Percentiles rank a stretch among this genome's conserved stretches.
Conservation (phyloP, 2,113 vertebrate genomes). For the Scophthalmus maximus region DNA sequence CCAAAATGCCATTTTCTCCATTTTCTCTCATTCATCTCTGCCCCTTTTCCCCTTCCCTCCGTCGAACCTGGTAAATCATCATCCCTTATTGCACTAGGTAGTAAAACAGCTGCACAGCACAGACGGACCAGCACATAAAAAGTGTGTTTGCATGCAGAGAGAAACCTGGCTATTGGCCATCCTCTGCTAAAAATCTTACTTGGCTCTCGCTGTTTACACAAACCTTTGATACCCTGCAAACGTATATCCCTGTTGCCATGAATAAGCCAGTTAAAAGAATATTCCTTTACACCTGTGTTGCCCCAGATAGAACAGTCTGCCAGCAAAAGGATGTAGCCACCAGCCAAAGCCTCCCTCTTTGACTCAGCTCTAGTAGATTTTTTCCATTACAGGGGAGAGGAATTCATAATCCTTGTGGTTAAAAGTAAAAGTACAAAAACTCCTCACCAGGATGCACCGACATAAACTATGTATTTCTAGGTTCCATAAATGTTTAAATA, state of each 20-base stretch:
- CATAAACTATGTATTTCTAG: neutral
- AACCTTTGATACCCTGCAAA: constrained; percentile 52
- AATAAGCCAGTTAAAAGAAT: constrained; percentile 66
- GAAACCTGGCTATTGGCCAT: constrained; percentile 39
- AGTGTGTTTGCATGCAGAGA: constrained; percentile 34
- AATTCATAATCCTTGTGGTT: constrained; percentile 36
- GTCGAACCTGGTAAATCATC: constrained; percentile 15
- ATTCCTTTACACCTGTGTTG: constrained; percentile 61
- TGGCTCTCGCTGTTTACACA: constrained; percentile 47
- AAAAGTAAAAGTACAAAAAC: constrained; percentile 22
- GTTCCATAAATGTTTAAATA: neutral
- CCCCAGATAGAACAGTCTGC: constrained; percentile 61
- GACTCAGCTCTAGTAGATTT: constrained; percentile 42
- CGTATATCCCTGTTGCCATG: constrained; percentile 50
- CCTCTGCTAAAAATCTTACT: constrained; percentile 37
- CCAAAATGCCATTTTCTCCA: neutral
- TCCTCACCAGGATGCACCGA: neutral
- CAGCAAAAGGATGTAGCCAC: constrained; percentile 47
- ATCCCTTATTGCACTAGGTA: constrained; percentile 6
- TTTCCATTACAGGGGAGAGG: constrained; percentile 40
- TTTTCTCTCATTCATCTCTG: constrained; percentile 2
- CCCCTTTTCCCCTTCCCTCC: constrained; percentile 1
- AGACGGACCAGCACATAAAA: constrained; percentile 14
- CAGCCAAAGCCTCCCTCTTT: constrained; percentile 50
- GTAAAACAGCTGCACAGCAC: constrained; percentile 24